phyloP scores from a whole-genome alignment of 2,113 vertebrate genomes.

The Phyllostomus discolor region DNA sequence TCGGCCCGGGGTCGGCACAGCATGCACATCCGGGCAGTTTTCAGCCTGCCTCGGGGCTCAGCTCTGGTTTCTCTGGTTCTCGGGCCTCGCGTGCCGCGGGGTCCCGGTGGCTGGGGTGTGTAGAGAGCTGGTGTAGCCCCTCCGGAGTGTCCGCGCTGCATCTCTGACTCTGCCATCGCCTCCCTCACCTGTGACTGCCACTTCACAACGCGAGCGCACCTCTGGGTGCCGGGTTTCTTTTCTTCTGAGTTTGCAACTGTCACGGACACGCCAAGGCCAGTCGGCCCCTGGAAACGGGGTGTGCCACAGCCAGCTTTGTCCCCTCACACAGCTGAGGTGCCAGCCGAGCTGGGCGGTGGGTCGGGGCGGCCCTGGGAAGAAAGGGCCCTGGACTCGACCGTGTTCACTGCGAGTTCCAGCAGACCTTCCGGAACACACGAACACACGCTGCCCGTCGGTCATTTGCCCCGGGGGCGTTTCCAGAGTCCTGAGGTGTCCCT shows the following conservation, averaged over 20 bases:
- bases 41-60: not conserved
- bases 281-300: not conserved
- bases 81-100: not conserved
- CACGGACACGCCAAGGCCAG: not conserved
- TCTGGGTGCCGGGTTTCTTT: not conserved
- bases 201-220: not conserved
- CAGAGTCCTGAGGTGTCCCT: not conserved
- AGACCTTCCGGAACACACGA: not conserved
- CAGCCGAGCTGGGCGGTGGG: accelerated
- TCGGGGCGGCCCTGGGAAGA: not conserved
- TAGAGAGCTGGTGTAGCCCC: not conserved
- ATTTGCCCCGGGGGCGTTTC: not conserved
- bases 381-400: not conserved
- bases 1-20: not conserved
- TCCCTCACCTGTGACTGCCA: not conserved
- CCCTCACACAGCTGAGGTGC: no score
- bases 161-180: not conserved
- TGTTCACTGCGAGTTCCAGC: not conserved
- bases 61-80: not conserved
- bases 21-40: not conserved
- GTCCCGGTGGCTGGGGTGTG: not conserved
- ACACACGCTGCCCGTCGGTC: not conserved
- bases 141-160: not conserved
- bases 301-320: not conserved
- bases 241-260: not conserved